Evolutionary conservation across 2,113 vertebrate genomes (phyloP).

Genomic region (Gallinago jamesoni): DNA sequence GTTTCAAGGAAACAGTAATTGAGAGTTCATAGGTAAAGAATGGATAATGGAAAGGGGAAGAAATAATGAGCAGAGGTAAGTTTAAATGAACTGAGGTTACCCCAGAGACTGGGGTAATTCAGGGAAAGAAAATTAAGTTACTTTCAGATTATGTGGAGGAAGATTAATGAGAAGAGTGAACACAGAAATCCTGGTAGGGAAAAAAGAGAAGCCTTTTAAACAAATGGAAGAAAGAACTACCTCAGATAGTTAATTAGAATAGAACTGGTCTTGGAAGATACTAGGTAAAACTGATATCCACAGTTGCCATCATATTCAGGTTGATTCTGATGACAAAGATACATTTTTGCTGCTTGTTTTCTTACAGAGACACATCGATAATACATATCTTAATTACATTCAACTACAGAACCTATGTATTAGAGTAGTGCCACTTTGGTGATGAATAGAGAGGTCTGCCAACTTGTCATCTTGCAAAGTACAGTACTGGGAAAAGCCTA

Average conservation of each 20-base stretch:
- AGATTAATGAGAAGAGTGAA: not conserved
- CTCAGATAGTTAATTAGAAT: conserved; percentile 1
- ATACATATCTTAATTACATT: conserved; percentile 44
- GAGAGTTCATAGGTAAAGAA: not conserved
- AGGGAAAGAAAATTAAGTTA: not conserved
- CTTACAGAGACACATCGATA: conserved; percentile 26
- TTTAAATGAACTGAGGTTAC: not conserved
- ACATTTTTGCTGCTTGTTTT: conserved; percentile 4
- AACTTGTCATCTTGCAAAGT: not conserved
- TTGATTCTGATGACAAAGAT: not conserved
- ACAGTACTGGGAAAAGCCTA: not conserved
- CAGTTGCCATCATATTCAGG: not conserved
- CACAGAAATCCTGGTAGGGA: not conserved
- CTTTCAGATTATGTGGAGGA: not conserved
- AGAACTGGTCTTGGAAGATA: not conserved
- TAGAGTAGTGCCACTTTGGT: not conserved
- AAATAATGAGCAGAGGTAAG: not conserved
- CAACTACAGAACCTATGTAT: not conserved
- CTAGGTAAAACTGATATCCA: not conserved
- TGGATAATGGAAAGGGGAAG: not conserved
- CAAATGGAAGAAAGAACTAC: not conserved
- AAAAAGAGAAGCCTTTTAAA: not conserved
- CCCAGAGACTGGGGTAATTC: not conserved
- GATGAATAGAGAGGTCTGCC: not conserved
- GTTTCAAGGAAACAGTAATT: not conserved